These are phyloP conservation scores for Anolis sagrei DNA, from an alignment of 2,113 vertebrate species.

Conservation along the genomic window DNA sequence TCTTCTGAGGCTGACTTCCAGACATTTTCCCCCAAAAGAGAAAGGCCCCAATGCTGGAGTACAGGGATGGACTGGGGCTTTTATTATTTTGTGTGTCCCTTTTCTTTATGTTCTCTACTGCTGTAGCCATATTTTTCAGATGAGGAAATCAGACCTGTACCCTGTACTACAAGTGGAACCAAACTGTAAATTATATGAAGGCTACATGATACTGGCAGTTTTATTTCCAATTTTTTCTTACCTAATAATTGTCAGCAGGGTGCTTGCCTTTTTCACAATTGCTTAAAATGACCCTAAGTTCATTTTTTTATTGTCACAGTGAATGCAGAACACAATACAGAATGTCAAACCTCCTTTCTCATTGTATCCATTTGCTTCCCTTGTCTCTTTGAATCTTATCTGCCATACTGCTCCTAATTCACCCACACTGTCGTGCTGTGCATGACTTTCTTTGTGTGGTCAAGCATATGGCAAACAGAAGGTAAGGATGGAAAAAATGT, in stretches of 20 bases:
- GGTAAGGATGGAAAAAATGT: background rate
- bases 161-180: too few relatives aligned
- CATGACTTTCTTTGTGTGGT: background rate
- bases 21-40: too few relatives aligned
- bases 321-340: background rate
- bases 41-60: background rate
- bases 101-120: background rate
- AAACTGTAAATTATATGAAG: background rate
- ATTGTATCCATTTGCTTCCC: background rate
- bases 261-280: background rate
- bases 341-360: background rate
- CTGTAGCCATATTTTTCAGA: too few relatives aligned
- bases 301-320: background rate
- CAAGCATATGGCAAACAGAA: background rate
- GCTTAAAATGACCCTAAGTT: background rate
- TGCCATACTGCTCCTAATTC: background rate
- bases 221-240: background rate
- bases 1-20: too few relatives aligned
- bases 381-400: background rate
- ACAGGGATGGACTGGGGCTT: background rate
- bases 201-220: background rate
- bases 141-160: too few relatives aligned
- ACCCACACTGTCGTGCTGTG: background rate
- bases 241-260: background rate
- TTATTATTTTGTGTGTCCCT: background rate